phyloP scores from a whole-genome alignment of 2,888 invertebrate genomes.

The Heteromyza rotundicornis region DNA sequence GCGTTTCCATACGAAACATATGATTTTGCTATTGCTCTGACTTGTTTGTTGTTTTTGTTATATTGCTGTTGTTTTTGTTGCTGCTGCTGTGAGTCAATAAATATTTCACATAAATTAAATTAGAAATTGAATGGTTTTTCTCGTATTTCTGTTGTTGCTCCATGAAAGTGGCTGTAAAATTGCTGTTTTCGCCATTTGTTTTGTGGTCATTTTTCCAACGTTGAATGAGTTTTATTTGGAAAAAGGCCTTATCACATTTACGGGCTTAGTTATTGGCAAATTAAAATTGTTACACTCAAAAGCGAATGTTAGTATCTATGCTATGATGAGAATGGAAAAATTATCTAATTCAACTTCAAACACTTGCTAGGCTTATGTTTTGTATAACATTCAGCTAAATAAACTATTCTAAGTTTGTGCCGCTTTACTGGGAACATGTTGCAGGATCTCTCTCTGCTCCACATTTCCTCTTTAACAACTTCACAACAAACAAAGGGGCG shows the following conservation, averaged over 20 bases:
- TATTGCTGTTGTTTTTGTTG: conserved; percentile 35
- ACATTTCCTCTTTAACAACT: not conserved
- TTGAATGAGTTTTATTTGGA: too few species aligned
- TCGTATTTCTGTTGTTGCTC: not conserved
- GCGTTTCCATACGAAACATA: not conserved
- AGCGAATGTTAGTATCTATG: too few species aligned
- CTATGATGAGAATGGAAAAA: too few species aligned
- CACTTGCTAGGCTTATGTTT: too few species aligned
- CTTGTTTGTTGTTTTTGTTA: not conserved
- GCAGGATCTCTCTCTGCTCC: not conserved
- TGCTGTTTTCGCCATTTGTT: not conserved
- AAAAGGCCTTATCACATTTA: too few species aligned
- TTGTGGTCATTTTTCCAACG: not conserved
- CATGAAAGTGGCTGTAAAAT: too few species aligned
- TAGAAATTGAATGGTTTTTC: not conserved
- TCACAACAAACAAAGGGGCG: too few species aligned
- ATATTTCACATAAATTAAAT: conserved; percentile 17
- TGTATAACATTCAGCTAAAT: too few species aligned
- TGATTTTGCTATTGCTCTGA: conserved; percentile 14
- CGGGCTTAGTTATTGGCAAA: too few species aligned
- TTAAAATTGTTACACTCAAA: too few species aligned
- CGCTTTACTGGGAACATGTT: not conserved
- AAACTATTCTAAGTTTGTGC: not conserved
- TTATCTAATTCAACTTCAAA: too few species aligned
- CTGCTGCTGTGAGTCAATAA: conserved; percentile 28